A percentile compares a stretch with the other conserved stretches of the same genome.
Evolutionary conservation across 2,888 invertebrate genomes (phyloP).

Genomic region (Lamellibrachia satsuma): DNA sequence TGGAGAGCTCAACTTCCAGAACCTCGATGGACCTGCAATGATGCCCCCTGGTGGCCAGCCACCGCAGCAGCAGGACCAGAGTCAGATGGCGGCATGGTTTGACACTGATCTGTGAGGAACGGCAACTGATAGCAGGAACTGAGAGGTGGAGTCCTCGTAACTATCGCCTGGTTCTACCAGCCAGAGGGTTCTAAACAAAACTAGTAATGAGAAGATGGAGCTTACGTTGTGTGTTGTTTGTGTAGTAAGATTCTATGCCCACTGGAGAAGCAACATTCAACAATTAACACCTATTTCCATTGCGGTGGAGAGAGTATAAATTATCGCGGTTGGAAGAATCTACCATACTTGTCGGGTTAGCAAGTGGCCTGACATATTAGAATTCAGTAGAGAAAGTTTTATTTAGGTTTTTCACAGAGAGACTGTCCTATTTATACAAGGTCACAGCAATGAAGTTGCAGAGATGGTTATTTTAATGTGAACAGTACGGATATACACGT

Average conservation of each 20-base stretch:
- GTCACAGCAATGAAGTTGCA: background rate
- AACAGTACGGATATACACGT: background rate
- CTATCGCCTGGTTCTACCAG: background rate
- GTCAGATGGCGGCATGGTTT: slow-evolving; percentile 95
- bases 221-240: background rate
- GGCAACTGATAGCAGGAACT: background rate
- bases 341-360: background rate
- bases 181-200: background rate
- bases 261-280: background rate
- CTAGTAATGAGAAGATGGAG: background rate
- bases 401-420: slow-evolving; percentile 17
- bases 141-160: background rate
- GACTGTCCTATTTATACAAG: slow-evolving; percentile 1
- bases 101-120: slow-evolving; percentile 89
- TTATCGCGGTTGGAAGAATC: background rate
- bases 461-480: background rate
- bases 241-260: background rate
- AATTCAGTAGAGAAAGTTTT: background rate
- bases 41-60: slow-evolving; percentile 17
- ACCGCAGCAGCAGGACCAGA: slow-evolving; percentile 80
- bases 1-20: slow-evolving; percentile 27
- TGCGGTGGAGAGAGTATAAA: background rate
- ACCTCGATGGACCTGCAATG: background rate
- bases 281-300: background rate
- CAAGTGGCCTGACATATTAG: background rate